Evolutionary conservation across 2,113 vertebrate species (phyloP).

Genomic region (Riparia riparia): DNA sequence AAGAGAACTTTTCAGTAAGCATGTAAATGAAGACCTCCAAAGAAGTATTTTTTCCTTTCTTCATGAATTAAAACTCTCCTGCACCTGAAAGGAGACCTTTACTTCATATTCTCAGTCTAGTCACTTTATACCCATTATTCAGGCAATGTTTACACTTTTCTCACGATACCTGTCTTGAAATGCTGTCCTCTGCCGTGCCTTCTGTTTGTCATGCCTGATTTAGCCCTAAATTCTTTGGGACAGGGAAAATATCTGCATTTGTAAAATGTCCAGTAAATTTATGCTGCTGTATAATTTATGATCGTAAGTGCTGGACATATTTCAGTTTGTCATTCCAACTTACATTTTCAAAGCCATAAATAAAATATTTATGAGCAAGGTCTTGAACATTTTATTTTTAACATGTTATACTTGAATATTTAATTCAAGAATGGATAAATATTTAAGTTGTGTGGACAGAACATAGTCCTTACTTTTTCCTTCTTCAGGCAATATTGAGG

Average conservation of each 20-base stretch:
- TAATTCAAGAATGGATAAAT: conserved; percentile 35
- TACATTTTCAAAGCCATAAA: conserved; percentile 65
- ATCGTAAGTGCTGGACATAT: conserved; percentile 6
- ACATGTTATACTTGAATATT: conserved; percentile 15
- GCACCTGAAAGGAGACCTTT: background rate
- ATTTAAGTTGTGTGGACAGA: background rate
- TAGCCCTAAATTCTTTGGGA: conserved; percentile 14
- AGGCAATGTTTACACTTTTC: background rate
- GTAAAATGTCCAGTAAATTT: conserved; percentile 45
- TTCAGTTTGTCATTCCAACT: conserved; percentile 45
- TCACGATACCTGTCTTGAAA: conserved; percentile 1
- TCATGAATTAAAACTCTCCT: background rate
- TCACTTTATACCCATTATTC: background rate
- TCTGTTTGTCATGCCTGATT: conserved; percentile 25
- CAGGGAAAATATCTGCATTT: conserved; percentile 37
- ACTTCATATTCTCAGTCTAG: background rate
- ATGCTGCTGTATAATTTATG: conserved; percentile 43
- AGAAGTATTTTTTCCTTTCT: background rate
- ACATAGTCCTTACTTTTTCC: background rate
- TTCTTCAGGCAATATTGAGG: conserved; percentile 11
- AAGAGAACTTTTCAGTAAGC: background rate
- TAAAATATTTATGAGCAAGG: conserved; percentile 52
- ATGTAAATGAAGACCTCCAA: background rate
- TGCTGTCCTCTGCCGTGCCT: background rate
- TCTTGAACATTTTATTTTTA: conserved; percentile 51